Percentiles rank a stretch among this genome's conserved stretches.
These are phyloP conservation scores for Vombatus ursinus DNA, from an alignment of 2,113 vertebrate genomes.

Conservation along the genomic window DNA sequence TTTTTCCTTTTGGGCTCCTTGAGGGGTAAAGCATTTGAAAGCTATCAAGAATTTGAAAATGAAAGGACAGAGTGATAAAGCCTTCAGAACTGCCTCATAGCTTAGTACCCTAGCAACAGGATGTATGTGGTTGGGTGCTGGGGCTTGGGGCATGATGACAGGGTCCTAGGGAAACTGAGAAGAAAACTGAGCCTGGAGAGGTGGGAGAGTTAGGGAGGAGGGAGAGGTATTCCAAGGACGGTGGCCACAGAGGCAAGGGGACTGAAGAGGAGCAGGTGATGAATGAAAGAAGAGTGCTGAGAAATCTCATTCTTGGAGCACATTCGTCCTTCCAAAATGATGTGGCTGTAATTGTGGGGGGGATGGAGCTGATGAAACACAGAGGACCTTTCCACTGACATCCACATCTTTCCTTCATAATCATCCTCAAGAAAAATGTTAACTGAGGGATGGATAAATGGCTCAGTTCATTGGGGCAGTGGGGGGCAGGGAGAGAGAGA, in stretches of 20 bases:
- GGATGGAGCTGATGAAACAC: slow-evolving; percentile 57
- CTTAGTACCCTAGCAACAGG: slow-evolving; percentile 57
- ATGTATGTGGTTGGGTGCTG: neutral
- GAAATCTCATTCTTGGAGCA: slow-evolving; percentile 3
- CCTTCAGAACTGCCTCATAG: accelerated
- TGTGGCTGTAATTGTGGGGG: slow-evolving; percentile 56
- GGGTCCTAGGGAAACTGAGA: neutral
- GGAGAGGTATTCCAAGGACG: neutral
- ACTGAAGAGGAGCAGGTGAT: neutral
- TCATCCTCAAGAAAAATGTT: slow-evolving; percentile 66
- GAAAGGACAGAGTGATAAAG: slow-evolving; percentile 45
- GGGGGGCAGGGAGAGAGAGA: neutral
- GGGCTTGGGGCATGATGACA: neutral
- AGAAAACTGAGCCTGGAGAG: neutral
- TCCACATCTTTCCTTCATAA: slow-evolving; percentile 61
- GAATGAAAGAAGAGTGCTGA: slow-evolving; percentile 4
- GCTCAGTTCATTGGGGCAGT: slow-evolving; percentile 14
- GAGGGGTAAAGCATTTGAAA: slow-evolving; percentile 26
- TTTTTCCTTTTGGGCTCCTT: slow-evolving; percentile 51
- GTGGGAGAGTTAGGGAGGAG: neutral
- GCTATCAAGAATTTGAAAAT: slow-evolving; percentile 47
- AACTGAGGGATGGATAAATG: slow-evolving; percentile 66
- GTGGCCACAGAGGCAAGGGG: neutral
- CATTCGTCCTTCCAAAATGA: slow-evolving; percentile 45
- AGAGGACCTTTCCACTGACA: slow-evolving; percentile 43